A percentile compares a stretch with the other conserved stretches of the same genome.
Evolutionary conservation across 2,113 vertebrate genomes (phyloP).

Genomic region (Pseudonaja textilis): DNA sequence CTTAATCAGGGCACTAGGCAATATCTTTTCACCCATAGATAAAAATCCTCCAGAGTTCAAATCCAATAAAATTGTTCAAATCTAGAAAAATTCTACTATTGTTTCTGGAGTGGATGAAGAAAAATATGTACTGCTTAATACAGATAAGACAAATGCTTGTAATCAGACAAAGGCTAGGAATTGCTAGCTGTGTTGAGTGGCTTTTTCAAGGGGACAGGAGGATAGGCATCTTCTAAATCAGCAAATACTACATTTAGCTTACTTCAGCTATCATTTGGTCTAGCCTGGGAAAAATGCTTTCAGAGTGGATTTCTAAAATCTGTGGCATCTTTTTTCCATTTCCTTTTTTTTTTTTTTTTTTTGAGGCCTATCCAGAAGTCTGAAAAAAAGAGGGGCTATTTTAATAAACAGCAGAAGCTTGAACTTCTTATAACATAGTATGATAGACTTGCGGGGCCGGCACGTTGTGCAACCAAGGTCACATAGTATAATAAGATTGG

Average conservation of each 20-base stretch:
- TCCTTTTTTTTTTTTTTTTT: not conserved
- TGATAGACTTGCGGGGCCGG: too few species aligned
- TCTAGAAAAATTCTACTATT: not conserved
- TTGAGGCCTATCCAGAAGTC: not conserved
- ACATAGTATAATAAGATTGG: too few species aligned
- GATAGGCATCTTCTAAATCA: not conserved
- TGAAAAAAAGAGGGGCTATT: not conserved
- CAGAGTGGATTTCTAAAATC: not conserved
- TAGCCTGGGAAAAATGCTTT: not conserved
- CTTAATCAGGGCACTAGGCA: not conserved
- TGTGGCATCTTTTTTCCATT: not conserved
- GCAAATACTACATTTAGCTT: not conserved
- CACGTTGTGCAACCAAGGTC: too few species aligned
- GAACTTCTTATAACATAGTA: not conserved
- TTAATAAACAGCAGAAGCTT: not conserved
- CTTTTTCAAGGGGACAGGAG: not conserved
- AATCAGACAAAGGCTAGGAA: not conserved
- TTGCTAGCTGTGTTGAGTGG: not conserved
- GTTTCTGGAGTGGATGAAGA: not conserved
- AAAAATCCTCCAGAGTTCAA: not conserved
- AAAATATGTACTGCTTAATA: not conserved
- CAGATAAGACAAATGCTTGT: not conserved
- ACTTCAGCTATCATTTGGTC: not conserved
- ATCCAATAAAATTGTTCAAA: not conserved
- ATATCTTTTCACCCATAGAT: not conserved